Evolutionary conservation across 35 echinoderm and acorn worm genomes (phyloP), one percentile per base, ranked within the genome.

Genomic region (Hemicentrotus pulcherrimus): DNA sequence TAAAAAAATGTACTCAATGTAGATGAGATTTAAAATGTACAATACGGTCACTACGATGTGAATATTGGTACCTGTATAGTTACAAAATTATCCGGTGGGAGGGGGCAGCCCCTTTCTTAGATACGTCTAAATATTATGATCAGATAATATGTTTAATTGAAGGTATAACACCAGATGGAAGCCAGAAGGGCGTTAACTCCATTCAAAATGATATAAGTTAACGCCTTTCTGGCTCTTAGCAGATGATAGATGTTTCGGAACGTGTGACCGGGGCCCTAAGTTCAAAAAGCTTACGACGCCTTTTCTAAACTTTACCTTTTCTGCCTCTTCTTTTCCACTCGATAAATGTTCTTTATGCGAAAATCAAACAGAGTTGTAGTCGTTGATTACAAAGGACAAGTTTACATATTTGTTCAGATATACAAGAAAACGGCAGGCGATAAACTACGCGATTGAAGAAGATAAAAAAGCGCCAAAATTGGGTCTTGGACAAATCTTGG

Each of bases 351-450:
- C 65, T 78, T 78, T 78, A 24, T 31, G 88, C 31, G 88, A 32
- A 90, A 47, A 90, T 90, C 88, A 90, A 90, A 90, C 32, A 90
- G 46, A 45, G 65, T 78, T 90, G 5, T 90, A n/a, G 30, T 47
- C 88, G 88, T 90, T 90, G 88, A 90, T 90, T 90, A 90, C 32
- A 90, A 41, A 45, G 46, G 88, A 90, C 46, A 35, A 90, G 88
- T 45, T 90, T 90, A 41, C 88, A 90, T 90, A 90, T 90, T 90
- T 90, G 88, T n/a, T 45, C 88, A 90, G 88, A 90, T 90, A 45
- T 33, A 90, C 46, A 90, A 78, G 65, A 78, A 78, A 45, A 90
- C 32, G 88, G 88, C 32, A 90, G 32, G 88, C 32, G 88, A 90
- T 90, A 47, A 78, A 78, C 46, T 47, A 18, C 32, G n/a, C 86